Base-by-base conservation (phyloP, 2,797 vertebrate genomes). In the Pipistrellus pygmaeus region DNA sequence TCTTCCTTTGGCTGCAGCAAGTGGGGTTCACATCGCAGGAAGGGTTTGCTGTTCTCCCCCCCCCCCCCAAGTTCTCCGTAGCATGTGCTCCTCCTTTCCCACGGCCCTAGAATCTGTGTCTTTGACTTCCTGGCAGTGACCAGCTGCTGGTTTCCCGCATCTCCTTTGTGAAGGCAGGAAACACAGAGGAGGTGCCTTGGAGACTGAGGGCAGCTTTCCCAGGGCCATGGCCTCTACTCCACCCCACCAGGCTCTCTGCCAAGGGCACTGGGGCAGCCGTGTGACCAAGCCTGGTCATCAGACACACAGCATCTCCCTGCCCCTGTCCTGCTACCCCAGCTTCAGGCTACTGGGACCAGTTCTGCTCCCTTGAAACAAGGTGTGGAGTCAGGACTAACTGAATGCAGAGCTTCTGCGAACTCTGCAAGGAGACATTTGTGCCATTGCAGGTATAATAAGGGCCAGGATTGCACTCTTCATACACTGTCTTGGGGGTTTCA, bases 101-200 rank as follows among this genome's bases (percentile, higher is more conserved):
- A 90, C 1, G 38, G 69, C 51, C 77, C 85, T 68, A 62, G 38
- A 77, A 53, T 71, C 84, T 81, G 25, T 32, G 64, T 51, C n/a
- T 68, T 30, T 30, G 44, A 30, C n/a, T 51, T 88, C 68, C 83
- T 68, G 84, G 68, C 87, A 78, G 30, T 27, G 41, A 90, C 20
- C 87, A 72, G 93, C 35, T 21, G 14, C 46, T 68, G 46, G 25
- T 18, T 80, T 78, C 78, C 53, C 41, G 53, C 8, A 2, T 4
- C 27, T 55, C 91, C 73, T 95, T 76, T 91, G 69, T 91, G 46
- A 88, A 75, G 75, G 21, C 51, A 78, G 62, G 87, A 90, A 91
- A 64, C 32, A 27, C n/a, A 78, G 64, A 77, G 23, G 75, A 12
- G 38, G 64, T 82, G 62, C 91, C 89, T 94, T 57, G 51, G 91